Percentiles rank a stretch among this genome's conserved stretches.
These are phyloP conservation scores for Myiothlypis coronata DNA, from an alignment of 2,797 vertebrate genomes.

Conservation along the genomic window DNA sequence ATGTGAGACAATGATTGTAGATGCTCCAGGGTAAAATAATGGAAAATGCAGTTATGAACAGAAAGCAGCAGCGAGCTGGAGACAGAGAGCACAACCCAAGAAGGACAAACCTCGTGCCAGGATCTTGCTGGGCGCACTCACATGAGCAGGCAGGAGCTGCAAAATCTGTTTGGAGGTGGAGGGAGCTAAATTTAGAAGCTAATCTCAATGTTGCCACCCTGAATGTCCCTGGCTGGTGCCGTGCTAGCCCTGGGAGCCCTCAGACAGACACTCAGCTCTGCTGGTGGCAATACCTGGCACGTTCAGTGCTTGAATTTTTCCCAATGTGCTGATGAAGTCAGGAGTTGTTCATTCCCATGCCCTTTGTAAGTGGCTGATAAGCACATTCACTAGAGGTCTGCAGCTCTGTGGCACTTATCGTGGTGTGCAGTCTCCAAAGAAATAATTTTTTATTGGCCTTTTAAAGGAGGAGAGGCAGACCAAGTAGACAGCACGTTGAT, in stretches of 20 bases:
- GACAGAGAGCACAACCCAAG: not conserved
- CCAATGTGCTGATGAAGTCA: not conserved
- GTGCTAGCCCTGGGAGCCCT: not conserved
- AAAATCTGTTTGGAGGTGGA: not conserved
- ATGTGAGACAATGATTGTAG: not conserved
- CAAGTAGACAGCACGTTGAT: not conserved
- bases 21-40: not conserved
- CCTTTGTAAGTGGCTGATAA: constrained; percentile 18
- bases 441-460: constrained; percentile 29
- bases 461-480: not conserved
- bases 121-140: not conserved
- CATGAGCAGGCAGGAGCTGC: not conserved
- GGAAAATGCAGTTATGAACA: not conserved
- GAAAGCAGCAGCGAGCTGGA: not conserved
- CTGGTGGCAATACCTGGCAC: not conserved
- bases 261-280: not conserved
- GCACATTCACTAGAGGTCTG: not conserved
- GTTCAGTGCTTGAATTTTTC: not conserved
- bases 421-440: not conserved
- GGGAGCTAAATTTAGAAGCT: not conserved
- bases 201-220: not conserved
- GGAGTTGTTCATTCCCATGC: not conserved
- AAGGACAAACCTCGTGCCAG: not conserved
- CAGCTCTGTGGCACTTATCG: not conserved
- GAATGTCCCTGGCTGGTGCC: not conserved